Base-by-base conservation (phyloP, 2,797 vertebrate species). In the Menidia menidia region DNA sequence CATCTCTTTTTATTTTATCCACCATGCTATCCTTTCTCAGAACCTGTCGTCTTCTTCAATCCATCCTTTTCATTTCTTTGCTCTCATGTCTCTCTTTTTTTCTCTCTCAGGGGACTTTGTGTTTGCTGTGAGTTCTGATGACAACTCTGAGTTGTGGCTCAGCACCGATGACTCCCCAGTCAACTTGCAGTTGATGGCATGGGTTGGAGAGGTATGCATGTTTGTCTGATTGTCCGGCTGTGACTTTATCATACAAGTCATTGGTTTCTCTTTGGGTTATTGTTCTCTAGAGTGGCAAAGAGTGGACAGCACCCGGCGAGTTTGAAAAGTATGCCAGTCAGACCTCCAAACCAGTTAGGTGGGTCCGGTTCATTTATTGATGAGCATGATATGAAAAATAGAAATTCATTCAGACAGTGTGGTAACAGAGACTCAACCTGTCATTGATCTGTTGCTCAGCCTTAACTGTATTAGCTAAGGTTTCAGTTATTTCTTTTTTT, bases 101-200 rank as follows among this genome's bases (percentile, higher is more conserved):
- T 2, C 32, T 73, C 15, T 61, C 31, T 66, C 71, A 99, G 98
- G 96, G 61, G 92, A 95, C 39, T 96, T 96, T 87, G 92, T 97
- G 84, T 98, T 99, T 91, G 96, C 97, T 42, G 84, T 99, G 64
- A 95, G 96, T 71, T 97, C 97, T 0, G 95, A 96, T 58, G 96
- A 98, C 93, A 99, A 98, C 71, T 97, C 96, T 0, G 97, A 99
- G 68, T 95, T 99, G 80, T 99, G 98, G 98, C 93, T 99, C 81
- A 99, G 98, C 75, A 65, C 55, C 2, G 92, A 97, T 30, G 93
- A 96, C 30, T 94, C 92, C 72, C 95, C 96, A 10, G 87, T 93
- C 10, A 94, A 95, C 61, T 69, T 97, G 65, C 87, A 88, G 71
- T 89, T 97, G 69, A 68, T 96, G 77, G 95, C 95, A 53, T 94